phyloP scores from a whole-genome alignment of 64 coral and sea anemone genomes.

The Cladopsammia gracilis region DNA sequence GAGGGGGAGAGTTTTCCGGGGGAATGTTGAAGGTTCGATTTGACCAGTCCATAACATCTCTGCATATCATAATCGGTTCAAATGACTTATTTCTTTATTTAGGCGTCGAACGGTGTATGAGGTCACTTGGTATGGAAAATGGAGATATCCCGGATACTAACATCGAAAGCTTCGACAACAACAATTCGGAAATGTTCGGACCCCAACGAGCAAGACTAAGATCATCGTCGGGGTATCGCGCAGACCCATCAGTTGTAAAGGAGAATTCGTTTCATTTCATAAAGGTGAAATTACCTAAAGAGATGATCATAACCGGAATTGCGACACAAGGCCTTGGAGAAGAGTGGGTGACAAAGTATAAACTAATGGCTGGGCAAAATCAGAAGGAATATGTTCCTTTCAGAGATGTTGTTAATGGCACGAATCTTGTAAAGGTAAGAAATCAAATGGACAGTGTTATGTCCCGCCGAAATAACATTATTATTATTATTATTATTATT shows the following conservation, averaged over 20 bases:
- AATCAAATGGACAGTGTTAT: too few species aligned
- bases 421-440: not conserved
- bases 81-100: not conserved
- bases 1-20: too few species aligned
- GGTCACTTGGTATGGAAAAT: slow-evolving; percentile 10
- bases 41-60: too few species aligned
- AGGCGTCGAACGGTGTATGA: not conserved
- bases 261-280: not conserved
- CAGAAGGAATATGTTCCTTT: not conserved
- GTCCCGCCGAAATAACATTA: too few species aligned
- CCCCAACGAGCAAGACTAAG: not conserved
- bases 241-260: not conserved
- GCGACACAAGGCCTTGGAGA: slow-evolving; percentile 3
- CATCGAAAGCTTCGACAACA: not conserved
- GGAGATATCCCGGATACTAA: not conserved
- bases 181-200: not conserved
- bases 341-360: slow-evolving; percentile 18
- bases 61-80: too few species aligned
- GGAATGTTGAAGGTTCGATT: too few species aligned
- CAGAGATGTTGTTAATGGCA: not conserved
- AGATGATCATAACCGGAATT: slow-evolving; percentile 21
- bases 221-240: not conserved
- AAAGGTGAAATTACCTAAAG: not conserved
- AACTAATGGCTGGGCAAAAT: not conserved
- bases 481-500: too few species aligned